Conservation (phyloP, 2,797 vertebrate species). For the Chrysocyon brachyurus region DNA sequence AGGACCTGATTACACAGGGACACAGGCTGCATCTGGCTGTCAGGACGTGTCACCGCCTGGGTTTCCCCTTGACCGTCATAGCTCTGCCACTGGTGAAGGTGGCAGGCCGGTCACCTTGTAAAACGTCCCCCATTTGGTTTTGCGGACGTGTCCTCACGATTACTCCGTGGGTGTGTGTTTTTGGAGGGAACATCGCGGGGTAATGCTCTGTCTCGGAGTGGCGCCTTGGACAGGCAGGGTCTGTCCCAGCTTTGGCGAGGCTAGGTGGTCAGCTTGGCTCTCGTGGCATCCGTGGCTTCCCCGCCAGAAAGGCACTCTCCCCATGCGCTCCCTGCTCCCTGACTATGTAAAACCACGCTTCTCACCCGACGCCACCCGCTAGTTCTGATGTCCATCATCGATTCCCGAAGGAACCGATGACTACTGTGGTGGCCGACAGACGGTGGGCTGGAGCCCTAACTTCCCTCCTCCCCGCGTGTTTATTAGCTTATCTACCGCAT, state of each 20-base stretch:
- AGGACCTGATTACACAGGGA: not conserved
- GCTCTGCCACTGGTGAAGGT: not conserved
- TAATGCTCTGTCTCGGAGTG: accelerated
- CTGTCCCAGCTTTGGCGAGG: not conserved
- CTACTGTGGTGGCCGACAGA: not conserved
- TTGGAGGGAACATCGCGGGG: not conserved
- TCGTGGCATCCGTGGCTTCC: accelerated
- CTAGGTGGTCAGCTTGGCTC: not conserved
- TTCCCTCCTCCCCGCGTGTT: not conserved
- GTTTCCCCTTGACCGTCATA: not conserved
- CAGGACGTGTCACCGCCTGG: not conserved
- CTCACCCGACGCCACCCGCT: not conserved
- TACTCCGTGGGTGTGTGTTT: not conserved
- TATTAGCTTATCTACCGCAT: not conserved
- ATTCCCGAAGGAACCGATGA: not conserved
- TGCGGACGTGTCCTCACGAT: not conserved
- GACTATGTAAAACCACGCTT: accelerated
- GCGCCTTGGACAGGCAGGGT: accelerated
- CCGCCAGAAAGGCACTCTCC: accelerated
- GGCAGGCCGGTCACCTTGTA: accelerated
- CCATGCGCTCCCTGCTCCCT: accelerated
- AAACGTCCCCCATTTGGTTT: accelerated
- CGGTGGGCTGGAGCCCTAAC: not conserved
- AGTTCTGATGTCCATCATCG: accelerated
- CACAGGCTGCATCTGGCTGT: accelerated